Conservation (phyloP, 2,113 vertebrate species). For the Piliocolobus tephrosceles region DNA sequence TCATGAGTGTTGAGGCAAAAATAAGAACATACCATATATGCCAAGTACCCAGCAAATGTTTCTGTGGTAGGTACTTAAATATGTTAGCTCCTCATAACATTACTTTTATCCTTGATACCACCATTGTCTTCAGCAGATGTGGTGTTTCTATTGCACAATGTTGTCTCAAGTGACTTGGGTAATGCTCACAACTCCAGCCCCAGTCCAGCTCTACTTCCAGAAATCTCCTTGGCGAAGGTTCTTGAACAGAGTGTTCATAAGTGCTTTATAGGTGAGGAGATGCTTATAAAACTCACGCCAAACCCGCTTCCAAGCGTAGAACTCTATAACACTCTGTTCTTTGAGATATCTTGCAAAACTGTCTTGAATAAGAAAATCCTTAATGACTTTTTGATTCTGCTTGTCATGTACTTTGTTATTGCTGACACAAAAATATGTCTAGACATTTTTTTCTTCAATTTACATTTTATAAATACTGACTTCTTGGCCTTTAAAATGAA, state of each 20-base stretch:
- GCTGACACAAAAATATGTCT: not conserved
- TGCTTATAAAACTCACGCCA: not conserved
- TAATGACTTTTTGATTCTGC: not conserved
- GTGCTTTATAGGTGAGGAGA: not conserved
- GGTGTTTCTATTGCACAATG: not conserved
- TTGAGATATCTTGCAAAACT: not conserved
- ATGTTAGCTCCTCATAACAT: not conserved
- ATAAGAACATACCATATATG: not conserved
- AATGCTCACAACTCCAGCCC: not conserved
- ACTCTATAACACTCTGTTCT: not conserved
- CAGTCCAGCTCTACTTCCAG: not conserved
- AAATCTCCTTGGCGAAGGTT: too few relatives aligned
- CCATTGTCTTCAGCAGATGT: not conserved
- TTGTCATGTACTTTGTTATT: not conserved
- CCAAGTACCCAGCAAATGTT: not conserved
- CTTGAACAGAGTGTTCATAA: not conserved
- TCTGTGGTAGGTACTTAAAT: not conserved
- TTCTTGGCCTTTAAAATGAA: slow-evolving; percentile 22
- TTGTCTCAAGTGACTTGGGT: not conserved
- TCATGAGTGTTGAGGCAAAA: not conserved
- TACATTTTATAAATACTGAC: not conserved
- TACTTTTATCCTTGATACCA: not conserved
- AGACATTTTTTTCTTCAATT: not conserved
- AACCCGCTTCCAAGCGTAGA: not conserved
- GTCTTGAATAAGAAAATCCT: not conserved